These are phyloP conservation scores for Tetheella fluctuosa DNA, from an alignment of 2,888 invertebrate genomes.

Conservation along the genomic window DNA sequence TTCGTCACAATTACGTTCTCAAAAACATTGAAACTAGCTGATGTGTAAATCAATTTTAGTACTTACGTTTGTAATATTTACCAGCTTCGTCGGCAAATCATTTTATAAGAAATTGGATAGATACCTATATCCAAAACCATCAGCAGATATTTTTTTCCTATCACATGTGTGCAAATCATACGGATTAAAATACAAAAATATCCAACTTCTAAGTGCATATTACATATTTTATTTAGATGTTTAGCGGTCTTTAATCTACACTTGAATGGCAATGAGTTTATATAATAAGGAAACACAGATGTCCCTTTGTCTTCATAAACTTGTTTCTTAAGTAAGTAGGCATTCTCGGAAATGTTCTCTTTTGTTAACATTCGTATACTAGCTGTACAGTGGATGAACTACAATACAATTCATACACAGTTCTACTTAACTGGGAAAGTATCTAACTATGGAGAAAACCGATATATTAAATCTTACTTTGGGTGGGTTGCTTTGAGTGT, in stretches of 20 bases:
- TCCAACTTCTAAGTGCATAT: no score
- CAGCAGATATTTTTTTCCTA: no score
- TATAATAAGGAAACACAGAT: constrained; percentile 6
- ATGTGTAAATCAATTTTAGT: background rate
- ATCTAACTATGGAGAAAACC: no score
- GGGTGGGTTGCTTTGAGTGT: no score
- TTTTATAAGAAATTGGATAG: background rate
- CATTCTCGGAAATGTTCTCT: constrained; percentile 13
- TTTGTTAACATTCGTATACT: background rate
- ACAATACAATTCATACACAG: background rate
- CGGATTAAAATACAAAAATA: background rate
- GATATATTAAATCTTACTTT: no score
- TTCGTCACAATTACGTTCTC: constrained; percentile 48
- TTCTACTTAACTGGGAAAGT: background rate
- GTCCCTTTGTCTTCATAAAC: constrained; percentile 17
- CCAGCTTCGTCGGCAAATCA: background rate
- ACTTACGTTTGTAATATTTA: no score
- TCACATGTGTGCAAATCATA: no score
- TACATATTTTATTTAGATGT: background rate
- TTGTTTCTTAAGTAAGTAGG: constrained; percentile 21
- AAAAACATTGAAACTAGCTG: constrained; percentile 17
- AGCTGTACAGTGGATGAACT: background rate
- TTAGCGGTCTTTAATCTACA: background rate
- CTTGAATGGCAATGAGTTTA: background rate
- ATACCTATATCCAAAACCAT: background rate